phyloP scores from a whole-genome alignment of 2,797 vertebrate species.

The Oophaga sylvatica region DNA sequence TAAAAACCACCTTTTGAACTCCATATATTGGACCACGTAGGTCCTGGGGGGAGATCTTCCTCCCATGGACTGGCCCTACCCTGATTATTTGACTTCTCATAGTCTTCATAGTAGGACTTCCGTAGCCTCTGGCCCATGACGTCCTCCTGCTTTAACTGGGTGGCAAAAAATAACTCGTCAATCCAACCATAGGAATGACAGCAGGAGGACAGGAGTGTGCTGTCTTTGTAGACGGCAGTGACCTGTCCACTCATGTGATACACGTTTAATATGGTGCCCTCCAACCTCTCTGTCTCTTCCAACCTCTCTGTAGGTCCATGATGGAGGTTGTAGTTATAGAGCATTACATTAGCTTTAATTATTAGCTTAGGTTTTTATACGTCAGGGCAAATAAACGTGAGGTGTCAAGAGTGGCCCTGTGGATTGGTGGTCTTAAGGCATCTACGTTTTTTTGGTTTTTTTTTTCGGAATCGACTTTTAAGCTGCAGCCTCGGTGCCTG shows the following conservation, averaged over 20 bases:
- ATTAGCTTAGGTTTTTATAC: too few species aligned
- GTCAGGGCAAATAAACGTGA: neutral
- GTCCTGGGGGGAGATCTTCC: neutral
- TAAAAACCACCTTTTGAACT: too few species aligned
- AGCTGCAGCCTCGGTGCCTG: neutral
- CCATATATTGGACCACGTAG: neutral
- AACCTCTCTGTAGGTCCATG: too few species aligned
- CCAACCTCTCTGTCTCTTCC: too few species aligned
- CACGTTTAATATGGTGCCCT: too few species aligned
- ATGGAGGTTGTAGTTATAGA: too few species aligned
- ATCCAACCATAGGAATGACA: neutral
- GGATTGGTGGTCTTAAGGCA: neutral
- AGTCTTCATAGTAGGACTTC: neutral
- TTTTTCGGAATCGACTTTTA: neutral
- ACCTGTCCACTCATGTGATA: neutral
- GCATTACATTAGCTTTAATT: too few species aligned
- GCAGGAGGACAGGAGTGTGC: neutral
- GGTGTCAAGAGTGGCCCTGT: neutral
- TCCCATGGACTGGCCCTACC: neutral
- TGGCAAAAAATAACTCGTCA: neutral
- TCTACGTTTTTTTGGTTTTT: neutral
- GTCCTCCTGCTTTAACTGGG: neutral
- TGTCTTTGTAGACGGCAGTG: neutral
- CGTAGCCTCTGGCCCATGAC: neutral
- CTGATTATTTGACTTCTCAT: neutral